Evolutionary conservation across 2,797 vertebrate species (phyloP).

Genomic region (Hybognathus amarus): DNA sequence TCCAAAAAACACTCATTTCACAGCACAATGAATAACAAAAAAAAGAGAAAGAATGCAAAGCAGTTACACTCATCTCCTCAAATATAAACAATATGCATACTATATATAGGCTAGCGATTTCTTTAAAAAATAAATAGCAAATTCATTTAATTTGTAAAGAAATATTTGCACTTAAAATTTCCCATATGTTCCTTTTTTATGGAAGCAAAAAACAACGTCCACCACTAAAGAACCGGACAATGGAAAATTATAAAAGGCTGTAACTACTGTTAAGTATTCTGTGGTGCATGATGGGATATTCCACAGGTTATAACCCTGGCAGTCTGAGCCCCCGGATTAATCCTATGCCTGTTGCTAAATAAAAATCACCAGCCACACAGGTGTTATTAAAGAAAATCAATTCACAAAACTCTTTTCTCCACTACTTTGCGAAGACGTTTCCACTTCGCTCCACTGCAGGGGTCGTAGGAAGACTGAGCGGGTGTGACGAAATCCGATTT

Average conservation of each 20-base stretch:
- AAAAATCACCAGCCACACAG: neutral
- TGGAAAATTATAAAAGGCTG: neutral
- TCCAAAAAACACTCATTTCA: neutral
- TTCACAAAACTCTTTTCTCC: neutral
- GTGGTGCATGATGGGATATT: constrained; percentile 17
- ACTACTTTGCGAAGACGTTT: constrained; percentile 4
- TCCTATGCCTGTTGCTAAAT: constrained; percentile 11
- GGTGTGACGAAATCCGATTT: constrained; percentile 28
- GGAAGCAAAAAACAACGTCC: neutral
- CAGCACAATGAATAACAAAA: neutral
- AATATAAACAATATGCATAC: neutral
- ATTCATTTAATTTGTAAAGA: neutral
- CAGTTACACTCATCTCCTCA: neutral
- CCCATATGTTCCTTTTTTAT: no score
- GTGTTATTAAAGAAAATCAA: constrained; percentile 28
- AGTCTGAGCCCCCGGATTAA: neutral
- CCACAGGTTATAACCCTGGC: constrained; percentile 17
- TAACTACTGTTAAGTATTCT: constrained; percentile 7
- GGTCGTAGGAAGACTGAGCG: constrained; percentile 15
- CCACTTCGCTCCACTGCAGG: neutral
- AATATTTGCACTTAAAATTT: no score
- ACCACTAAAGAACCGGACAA: neutral
- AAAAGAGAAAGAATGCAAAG: neutral
- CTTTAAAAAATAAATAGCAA: no score
- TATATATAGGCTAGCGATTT: no score